phyloP scores from a whole-genome alignment of 2,888 invertebrate genomes.

The Chouioia cunea region DNA sequence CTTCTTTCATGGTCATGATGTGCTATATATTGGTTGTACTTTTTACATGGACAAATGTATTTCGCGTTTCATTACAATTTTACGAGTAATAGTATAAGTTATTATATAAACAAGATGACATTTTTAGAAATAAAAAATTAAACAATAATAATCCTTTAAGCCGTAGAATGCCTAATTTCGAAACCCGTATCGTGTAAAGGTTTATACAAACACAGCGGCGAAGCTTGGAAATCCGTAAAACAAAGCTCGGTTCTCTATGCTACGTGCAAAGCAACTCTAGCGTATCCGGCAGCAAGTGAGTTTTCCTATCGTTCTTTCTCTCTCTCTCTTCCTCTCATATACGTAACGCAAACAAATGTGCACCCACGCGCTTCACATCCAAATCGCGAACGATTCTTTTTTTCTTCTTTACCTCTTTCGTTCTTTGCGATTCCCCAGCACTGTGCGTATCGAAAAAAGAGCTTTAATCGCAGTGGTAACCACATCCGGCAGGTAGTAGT shows the following conservation, averaged over 20 bases:
- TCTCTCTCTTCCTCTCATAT: not conserved
- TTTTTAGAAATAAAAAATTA: too few species aligned
- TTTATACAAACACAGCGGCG: not conserved
- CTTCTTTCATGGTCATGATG: too few species aligned
- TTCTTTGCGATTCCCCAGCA: too few species aligned
- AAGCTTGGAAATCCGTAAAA: conserved; percentile 40
- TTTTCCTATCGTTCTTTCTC: not conserved
- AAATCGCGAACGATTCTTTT: conserved; percentile 7
- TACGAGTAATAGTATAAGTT: too few species aligned
- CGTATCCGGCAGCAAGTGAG: not conserved
- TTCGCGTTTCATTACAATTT: too few species aligned
- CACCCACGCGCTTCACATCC: conserved; percentile 14
- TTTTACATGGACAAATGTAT: too few species aligned
- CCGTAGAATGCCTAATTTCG: too few species aligned
- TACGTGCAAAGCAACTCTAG: conserved; percentile 32
- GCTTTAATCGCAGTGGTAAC: conserved; percentile 29
- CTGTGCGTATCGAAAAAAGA: not conserved
- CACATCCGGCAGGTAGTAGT: conserved; percentile 20
- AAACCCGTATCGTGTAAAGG: too few species aligned
- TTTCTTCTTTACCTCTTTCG: too few species aligned
- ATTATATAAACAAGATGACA: too few species aligned
- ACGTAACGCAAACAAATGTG: conserved; percentile 40
- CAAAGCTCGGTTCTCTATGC: conserved; percentile 30
- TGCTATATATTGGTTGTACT: too few species aligned
- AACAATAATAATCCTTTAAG: too few species aligned